These are phyloP conservation scores for Aphaenogaster ashmeadi DNA, from an alignment of 1,140 invertebrate species.

Conservation along the genomic window DNA sequence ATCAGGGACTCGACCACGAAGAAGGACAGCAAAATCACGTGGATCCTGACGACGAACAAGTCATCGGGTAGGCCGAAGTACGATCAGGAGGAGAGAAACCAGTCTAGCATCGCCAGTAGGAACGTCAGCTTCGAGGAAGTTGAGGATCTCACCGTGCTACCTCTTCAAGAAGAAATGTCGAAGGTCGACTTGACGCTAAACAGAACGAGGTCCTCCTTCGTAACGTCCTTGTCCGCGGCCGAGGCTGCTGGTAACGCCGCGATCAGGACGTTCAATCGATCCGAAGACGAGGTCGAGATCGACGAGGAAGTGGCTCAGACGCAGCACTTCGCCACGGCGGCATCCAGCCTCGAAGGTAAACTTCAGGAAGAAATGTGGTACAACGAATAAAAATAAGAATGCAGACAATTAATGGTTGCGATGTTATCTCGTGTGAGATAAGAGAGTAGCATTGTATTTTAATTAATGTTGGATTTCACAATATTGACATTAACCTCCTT, in stretches of 20 bases:
- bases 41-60: slow-evolving; percentile 76
- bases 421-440: not conserved
- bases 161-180: slow-evolving; percentile 76
- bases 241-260: slow-evolving; percentile 52
- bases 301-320: slow-evolving; percentile 76
- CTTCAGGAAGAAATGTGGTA: not conserved
- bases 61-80: slow-evolving; percentile 69
- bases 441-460: slow-evolving; percentile 39
- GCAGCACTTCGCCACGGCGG: slow-evolving; percentile 77
- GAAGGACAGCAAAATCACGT: slow-evolving; percentile 79
- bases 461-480: slow-evolving; percentile 19
- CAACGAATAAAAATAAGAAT: not conserved
- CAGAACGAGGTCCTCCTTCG: slow-evolving; percentile 70
- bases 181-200: slow-evolving; percentile 77
- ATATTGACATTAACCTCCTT: not conserved
- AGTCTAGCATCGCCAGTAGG: slow-evolving; percentile 60
- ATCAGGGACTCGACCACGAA: slow-evolving; percentile 62
- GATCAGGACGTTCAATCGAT: slow-evolving; percentile 76
- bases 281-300: slow-evolving; percentile 75
- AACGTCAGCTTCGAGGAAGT: slow-evolving; percentile 71
- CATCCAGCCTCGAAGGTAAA: slow-evolving; percentile 79
- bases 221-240: slow-evolving; percentile 61
- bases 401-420: not conserved
- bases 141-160: slow-evolving; percentile 81
- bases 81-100: slow-evolving; percentile 70